Base-by-base conservation (phyloP, 2,113 vertebrate species). In the Hyla sarda region DNA sequence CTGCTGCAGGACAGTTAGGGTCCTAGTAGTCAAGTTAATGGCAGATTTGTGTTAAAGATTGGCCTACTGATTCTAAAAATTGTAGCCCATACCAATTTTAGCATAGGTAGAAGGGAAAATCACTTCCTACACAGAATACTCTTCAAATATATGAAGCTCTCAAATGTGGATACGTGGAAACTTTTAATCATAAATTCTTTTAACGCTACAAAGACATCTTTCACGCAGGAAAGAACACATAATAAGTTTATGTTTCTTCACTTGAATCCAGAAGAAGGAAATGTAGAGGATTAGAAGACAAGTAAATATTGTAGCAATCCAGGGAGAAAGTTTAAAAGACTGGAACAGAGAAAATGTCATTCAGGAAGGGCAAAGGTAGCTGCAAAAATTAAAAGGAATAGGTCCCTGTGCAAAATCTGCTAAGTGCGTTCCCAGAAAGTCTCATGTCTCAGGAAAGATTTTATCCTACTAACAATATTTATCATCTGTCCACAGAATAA, bases 101-200 rank as follows among this genome's bases (percentile, higher is more conserved):
- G 10, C 32, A 28, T 54, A 54, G 74, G 21, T 77, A 50, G 2
- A 12, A 54, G 28, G 28, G n/a, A 77, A 77, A 54, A 77, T 21
- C 9, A 12, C 74, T 32, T 76, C 73, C 73, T 32, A 28, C 17
- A 47, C 48, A 54, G 21, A 77, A 32, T 32, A 54, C 5, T 52
- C 7, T 77, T 77, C n/a, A 77, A 77, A 54, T 54, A 45, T 54
- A 23, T 77, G 17, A 77, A 54, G 28, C 30, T 48, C 74, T n/a
- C n/a, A n/a, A n/a, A n/a, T 77, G 28, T 3, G 28, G 48, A 77
- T 19, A 32, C 30, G 9, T 77, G 74, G 74, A 77, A 77, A 77
- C 48, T 54, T 77, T 9, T 54, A 54, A 54, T 19, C 74, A 77
- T 25, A 54, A 21, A 25, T 54, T 30, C 50, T 12, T 14, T n/a